phyloP scores from a whole-genome alignment of 2,113 vertebrate species.

The Motacilla tschutschensis region DNA sequence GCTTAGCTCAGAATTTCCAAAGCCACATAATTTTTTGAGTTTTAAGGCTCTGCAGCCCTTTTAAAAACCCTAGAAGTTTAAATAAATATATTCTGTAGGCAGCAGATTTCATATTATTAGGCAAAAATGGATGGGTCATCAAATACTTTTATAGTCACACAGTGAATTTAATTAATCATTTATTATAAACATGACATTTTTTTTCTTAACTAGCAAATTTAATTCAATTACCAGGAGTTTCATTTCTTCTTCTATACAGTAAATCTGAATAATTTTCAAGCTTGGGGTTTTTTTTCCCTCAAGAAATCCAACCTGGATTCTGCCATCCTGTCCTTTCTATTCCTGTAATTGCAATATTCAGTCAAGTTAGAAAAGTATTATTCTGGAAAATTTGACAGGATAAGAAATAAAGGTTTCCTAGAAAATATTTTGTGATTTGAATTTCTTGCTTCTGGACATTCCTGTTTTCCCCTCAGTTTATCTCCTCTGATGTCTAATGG shows the following conservation, averaged over 20 bases:
- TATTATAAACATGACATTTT: constrained; percentile 43
- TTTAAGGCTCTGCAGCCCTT: constrained; percentile 36
- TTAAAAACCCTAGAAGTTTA: constrained; percentile 27
- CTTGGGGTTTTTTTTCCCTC: accelerated
- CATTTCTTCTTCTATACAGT: neutral
- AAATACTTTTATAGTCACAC: constrained; percentile 51
- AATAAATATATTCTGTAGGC: constrained; percentile 51
- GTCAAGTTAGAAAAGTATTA: neutral
- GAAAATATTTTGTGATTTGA: neutral
- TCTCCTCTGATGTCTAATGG: neutral
- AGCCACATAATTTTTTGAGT: constrained; percentile 7
- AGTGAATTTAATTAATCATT: constrained; percentile 59
- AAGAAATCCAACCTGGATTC: neutral
- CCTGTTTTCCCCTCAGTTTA: neutral
- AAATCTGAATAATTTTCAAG: neutral
- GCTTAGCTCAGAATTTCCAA: constrained; percentile 52
- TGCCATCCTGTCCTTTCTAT: neutral
- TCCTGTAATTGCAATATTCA: neutral
- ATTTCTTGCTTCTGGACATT: neutral
- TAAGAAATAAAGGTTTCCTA: neutral
- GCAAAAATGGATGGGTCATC: constrained; percentile 32
- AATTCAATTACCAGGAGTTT: constrained; percentile 32
- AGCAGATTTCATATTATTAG: constrained; percentile 36
- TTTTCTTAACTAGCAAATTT: constrained; percentile 51
- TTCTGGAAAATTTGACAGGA: neutral